These are phyloP conservation scores for Bos javanicus DNA, from an alignment of 2,113 vertebrate species.

Conservation along the genomic window DNA sequence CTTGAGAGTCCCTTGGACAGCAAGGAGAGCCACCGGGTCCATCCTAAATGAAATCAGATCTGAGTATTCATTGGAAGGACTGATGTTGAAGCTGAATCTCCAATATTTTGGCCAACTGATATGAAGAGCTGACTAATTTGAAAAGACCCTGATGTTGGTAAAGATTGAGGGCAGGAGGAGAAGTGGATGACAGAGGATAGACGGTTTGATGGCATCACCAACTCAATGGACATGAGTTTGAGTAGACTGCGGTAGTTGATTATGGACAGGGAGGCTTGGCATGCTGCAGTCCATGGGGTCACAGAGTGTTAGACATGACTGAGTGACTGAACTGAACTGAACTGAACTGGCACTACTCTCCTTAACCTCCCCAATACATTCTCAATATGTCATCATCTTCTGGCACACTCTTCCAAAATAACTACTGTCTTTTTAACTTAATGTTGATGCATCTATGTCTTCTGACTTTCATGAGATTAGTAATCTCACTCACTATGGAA, in stretches of 20 bases:
- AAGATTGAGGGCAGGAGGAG: not conserved
- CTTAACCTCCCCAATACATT: not conserved
- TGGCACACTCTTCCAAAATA: not conserved
- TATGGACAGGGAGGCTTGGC: not conserved
- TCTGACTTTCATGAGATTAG: not conserved
- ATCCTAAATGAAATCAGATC: rapidly evolving
- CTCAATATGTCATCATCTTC: not conserved
- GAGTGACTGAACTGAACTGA: not conserved
- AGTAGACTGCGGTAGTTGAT: not conserved
- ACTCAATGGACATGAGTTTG: not conserved
- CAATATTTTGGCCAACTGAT: not conserved
- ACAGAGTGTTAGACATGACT: rapidly evolving
- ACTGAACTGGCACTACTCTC: not conserved
- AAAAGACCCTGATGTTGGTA: not conserved
- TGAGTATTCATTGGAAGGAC: not conserved
- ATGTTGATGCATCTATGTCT: not conserved
- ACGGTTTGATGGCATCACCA: not conserved
- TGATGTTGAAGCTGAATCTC: not conserved
- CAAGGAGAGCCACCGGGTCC: not conserved
- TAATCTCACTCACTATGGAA: not conserved
- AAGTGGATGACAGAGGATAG: not conserved
- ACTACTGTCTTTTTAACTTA: not conserved
- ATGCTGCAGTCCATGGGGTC: not conserved
- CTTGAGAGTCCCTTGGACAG: not conserved
- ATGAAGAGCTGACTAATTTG: not conserved